phyloP scores from a whole-genome alignment of 2,888 invertebrate species.

The Apamea crenata region DNA sequence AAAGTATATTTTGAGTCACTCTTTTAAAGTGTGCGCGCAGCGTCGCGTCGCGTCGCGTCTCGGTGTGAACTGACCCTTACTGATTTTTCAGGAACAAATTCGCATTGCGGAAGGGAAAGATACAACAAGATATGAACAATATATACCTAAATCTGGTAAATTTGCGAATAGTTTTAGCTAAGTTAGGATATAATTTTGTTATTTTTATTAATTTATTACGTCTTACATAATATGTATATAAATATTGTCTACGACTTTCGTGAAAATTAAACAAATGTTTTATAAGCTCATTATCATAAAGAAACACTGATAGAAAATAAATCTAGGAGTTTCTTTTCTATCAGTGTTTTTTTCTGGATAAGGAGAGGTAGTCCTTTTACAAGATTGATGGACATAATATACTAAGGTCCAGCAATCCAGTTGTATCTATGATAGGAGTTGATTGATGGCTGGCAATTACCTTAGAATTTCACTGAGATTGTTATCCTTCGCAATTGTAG shows the following conservation, averaged over 20 bases:
- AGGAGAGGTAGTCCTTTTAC: neutral
- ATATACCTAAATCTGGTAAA: neutral
- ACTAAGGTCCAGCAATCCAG: neutral
- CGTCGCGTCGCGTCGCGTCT: no score
- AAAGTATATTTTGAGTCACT: no score
- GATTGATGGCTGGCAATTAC: slow-evolving; percentile 33
- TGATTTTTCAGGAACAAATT: neutral
- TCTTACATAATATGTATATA: no score
- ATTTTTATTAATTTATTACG: no score
- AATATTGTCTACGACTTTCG: neutral
- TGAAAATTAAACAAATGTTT: neutral
- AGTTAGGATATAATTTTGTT: no score
- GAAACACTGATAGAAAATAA: no score
- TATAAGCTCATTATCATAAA: neutral
- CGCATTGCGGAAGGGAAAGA: neutral
- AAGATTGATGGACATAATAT: slow-evolving; percentile 10
- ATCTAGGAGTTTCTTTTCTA: neutral
- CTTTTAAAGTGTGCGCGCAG: no score
- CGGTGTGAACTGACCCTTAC: no score
- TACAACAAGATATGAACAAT: no score
- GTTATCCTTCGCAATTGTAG: neutral
- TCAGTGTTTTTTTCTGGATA: neutral
- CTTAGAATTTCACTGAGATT: neutral
- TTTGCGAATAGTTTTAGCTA: no score
- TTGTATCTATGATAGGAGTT: neutral